A percentile compares a stretch with the other conserved stretches of the same genome.
These are phyloP conservation scores for Syrista parreyssii DNA, from an alignment of 2,888 invertebrate genomes.

Conservation along the genomic window DNA sequence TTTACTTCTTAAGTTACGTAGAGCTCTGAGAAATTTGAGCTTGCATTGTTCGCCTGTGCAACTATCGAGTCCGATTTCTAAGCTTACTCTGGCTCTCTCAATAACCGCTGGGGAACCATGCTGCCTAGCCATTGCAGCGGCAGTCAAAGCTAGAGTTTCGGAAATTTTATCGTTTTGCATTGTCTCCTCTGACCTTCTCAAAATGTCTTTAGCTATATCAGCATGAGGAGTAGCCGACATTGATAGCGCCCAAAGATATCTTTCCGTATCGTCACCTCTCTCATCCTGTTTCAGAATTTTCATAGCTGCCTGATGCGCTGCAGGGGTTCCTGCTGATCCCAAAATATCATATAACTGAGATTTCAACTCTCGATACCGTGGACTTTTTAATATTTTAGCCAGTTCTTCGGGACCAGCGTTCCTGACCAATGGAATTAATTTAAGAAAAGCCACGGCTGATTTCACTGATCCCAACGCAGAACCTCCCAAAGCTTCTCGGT, in stretches of 20 bases:
- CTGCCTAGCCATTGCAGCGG: constrained; percentile 72
- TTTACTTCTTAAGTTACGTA: constrained; percentile 77
- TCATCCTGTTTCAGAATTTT: constrained; percentile 71
- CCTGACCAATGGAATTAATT: constrained; percentile 73
- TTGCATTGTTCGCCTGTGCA: constrained; percentile 72
- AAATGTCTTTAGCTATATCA: constrained; percentile 68
- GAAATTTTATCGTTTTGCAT: constrained; percentile 71
- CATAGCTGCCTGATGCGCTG: constrained; percentile 77
- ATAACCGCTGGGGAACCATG: constrained; percentile 39
- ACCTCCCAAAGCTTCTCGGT: constrained; percentile 68
- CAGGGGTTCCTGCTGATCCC: constrained; percentile 77
- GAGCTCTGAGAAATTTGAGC: constrained; percentile 73
- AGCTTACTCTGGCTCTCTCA: constrained; percentile 53
- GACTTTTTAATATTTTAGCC: constrained; percentile 69
- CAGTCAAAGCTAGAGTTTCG: constrained; percentile 76
- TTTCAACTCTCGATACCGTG: constrained; percentile 71
- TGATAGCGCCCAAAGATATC: constrained; percentile 81
- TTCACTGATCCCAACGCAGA: constrained; percentile 73
- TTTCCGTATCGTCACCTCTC: constrained; percentile 72
- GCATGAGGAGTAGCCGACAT: constrained; percentile 73
- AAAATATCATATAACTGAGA: constrained; percentile 77
- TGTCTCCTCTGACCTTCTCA: constrained; percentile 67
- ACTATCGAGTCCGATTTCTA: constrained; percentile 65
- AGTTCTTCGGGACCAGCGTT: constrained; percentile 72
- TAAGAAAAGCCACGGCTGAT: constrained; percentile 75